Base-by-base conservation (phyloP, 2,888 invertebrate genomes). In the Pachliopta kotzebuea region DNA sequence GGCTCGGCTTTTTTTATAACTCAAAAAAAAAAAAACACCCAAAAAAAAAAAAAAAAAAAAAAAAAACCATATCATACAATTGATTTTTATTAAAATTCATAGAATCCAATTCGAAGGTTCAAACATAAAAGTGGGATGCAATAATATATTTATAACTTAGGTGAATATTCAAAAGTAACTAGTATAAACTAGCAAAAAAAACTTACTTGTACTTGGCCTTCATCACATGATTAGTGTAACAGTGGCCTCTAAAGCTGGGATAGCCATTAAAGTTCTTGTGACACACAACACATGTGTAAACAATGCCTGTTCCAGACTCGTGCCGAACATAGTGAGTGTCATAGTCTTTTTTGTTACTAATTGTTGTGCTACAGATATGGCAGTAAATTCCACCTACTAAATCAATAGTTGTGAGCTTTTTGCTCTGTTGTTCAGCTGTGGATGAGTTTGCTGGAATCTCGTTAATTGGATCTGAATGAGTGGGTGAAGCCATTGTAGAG, bases 221-320 rank as follows among this genome's bases (percentile, higher is more conserved):
- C 23, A 87, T 87, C 53, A 93, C 92, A 76, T 94, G 94, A 17
- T 81, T 80, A 57, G 77, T 76, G 76, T 94, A 94, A 79, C 94
- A 93, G 78, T 94, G 94, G 31, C 93, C 93, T 62, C 93, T 85
- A 80, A 93, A 93, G 64, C 91, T 92, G 2, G 92, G 87, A 76
- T 94, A 94, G 62, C 89, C 89, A 45, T 84, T 80, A 67, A 92
- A 86, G 67, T 92, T 89, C 71, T 92, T 93, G 71, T 84, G 85
- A 76, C 94, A 94, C 67, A 87, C 86, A 9, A 93, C 91, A 76
- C 94, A 94, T 9, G 93, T 93, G 78, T 94, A 94, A 23, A 91
- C 81, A 53, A 87, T 82, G 4, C 79, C 79, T 20, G 73, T 69
- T 11, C 66, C 72, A 24, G 72, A 69, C 9, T 90, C 86, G 68